A percentile compares a stretch with the other conserved stretches of the same genome.
Conservation (phyloP, 64 coral and sea anemone genomes). For the Exaiptasia diaphana region DNA sequence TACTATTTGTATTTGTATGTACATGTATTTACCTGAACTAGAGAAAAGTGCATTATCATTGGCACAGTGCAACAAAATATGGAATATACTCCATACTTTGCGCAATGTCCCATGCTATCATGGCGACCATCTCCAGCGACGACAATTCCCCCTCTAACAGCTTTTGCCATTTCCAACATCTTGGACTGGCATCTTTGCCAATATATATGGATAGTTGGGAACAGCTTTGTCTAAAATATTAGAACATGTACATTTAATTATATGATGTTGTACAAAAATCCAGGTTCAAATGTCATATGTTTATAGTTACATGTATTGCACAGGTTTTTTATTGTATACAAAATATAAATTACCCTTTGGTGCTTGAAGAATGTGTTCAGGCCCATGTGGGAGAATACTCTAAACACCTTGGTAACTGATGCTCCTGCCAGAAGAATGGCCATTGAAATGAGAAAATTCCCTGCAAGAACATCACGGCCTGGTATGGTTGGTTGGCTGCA, state of each 20-base stretch:
- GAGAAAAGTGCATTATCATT: too few species aligned
- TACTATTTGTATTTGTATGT: too few species aligned
- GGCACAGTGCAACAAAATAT: too few species aligned
- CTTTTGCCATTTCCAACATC: neutral
- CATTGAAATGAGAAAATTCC: slow-evolving; percentile 10
- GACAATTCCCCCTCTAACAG: too few species aligned
- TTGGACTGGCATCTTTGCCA: neutral
- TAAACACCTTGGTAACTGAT: neutral
- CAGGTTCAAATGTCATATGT: neutral
- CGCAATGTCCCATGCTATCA: too few species aligned
- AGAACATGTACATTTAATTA: neutral
- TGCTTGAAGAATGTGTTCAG: slow-evolving; percentile 19
- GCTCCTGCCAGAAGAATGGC: slow-evolving; percentile 5
- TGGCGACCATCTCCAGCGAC: too few species aligned
- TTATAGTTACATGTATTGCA: neutral
- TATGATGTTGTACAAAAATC: too few species aligned
- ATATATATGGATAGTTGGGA: too few species aligned
- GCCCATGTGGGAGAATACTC: neutral
- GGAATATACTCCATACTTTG: too few species aligned
- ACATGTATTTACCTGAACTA: too few species aligned
- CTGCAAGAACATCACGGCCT: neutral
- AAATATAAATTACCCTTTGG: slow-evolving; percentile 20
- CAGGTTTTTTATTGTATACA: too few species aligned
- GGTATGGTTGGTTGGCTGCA: slow-evolving; percentile 12
- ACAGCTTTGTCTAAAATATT: neutral